phyloP scores from a whole-genome alignment of 1,140 invertebrate genomes.

The Caenorhabditis brenneri region DNA sequence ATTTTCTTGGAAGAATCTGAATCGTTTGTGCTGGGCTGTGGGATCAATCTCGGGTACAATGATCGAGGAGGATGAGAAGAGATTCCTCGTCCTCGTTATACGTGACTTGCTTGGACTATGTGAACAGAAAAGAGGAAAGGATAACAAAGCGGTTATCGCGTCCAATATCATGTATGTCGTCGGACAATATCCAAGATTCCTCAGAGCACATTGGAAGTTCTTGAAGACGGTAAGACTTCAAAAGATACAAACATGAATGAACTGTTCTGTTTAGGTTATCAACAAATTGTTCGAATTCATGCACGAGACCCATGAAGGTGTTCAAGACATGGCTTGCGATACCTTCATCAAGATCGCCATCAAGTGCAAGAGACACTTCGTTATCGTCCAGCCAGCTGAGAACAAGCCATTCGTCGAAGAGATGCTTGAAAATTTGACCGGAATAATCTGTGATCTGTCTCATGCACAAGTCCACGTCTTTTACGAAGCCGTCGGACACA shows the following conservation, averaged over 20 bases:
- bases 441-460: constrained; percentile 97
- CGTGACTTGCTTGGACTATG: constrained; percentile 90
- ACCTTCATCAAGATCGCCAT: constrained; percentile 99
- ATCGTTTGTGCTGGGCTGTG: constrained; percentile 95
- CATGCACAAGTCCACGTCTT: constrained; percentile 99
- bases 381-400: constrained; percentile 89
- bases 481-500: constrained; percentile 98
- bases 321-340: constrained; percentile 94
- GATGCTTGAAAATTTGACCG: constrained; percentile 91
- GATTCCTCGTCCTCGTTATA: constrained; percentile 98
- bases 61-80: constrained; percentile 98
- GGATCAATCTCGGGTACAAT: constrained; percentile 98
- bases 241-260: not conserved
- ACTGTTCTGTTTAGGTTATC: constrained; percentile 74
- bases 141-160: constrained; percentile 99
- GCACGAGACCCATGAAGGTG: constrained; percentile 99
- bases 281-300: constrained; percentile 99
- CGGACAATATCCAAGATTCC: constrained; percentile 97
- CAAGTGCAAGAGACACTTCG: constrained; percentile 97
- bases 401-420: constrained; percentile 97
- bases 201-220: constrained; percentile 99
- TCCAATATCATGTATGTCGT: constrained; percentile 99
- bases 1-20: constrained; percentile 99
- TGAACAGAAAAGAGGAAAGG: constrained; percentile 99
- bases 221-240: constrained; percentile 86